Base-by-base conservation (phyloP, 2,888 invertebrate genomes). In the Yponomeuta sedellus region DNA sequence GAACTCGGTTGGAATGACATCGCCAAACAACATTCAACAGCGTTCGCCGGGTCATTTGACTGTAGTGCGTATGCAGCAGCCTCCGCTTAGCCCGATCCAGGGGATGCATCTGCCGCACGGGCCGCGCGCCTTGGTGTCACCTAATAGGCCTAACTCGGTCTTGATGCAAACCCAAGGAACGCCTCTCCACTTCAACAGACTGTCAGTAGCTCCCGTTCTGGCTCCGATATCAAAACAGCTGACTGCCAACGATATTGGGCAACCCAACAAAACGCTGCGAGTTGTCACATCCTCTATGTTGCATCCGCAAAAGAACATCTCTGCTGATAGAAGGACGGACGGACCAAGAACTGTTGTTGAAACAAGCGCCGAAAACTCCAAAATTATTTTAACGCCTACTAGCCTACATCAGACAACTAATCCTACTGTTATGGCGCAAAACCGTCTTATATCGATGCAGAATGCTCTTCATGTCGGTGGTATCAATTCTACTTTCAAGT, bases 141-240 rank as follows among this genome's bases (percentile, higher is more conserved):
- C 91, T 5, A 88, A 82, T 70, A 82, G 90, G 71, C 84, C 88
- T 1, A 89, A 83, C 74, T 88, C 91, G 3, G 90, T 91, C 20
- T 73, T 91, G 66, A 88, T 91, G 25, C 91, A 91, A 77, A 83
- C 88, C n/a, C 86, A 85, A 74, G 86, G 88, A 56, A 69, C 86
- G 12, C 85, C 89, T 11, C 76, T 91, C 67, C 89, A 92, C 74
- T 88, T 92, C 67, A 93, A 91, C 73, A 80, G 94, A 63, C 79
- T 94, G 68, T 93, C 94, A 39, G 92, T 93, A 59, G 92, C 93
- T 28, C 92, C 94, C 57, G 91, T 93, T 34, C 81, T 93, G 72
- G 81, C 92, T 16, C 90, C 92, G 39, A 92, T 92, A 72, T 85
- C 93, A 8, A 94, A 94, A 79, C 92, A 93, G 69, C 75, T 93